Evolutionary conservation across 1,140 invertebrate genomes (phyloP).

Genomic region (Bombus affinis): DNA sequence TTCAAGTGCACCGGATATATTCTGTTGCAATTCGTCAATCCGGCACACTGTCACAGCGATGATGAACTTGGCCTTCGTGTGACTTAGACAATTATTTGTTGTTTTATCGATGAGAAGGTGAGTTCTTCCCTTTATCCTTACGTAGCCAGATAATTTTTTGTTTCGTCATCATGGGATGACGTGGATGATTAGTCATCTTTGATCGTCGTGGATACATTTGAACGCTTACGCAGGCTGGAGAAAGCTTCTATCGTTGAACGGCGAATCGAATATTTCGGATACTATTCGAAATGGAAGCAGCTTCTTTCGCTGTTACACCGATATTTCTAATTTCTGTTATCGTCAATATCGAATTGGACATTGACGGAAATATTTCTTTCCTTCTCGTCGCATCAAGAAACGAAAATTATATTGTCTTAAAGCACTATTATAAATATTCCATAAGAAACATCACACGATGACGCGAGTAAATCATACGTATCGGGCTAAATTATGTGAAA

Average conservation of each 20-base stretch:
- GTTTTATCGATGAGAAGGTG: background rate
- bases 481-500: background rate
- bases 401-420: background rate
- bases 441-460: background rate
- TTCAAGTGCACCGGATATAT: background rate
- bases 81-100: background rate
- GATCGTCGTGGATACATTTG: background rate
- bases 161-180: background rate
- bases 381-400: no score
- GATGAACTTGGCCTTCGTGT: slow-evolving; percentile 35
- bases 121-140: background rate
- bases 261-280: background rate
- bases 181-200: background rate
- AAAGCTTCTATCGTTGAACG: no score
- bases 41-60: background rate
- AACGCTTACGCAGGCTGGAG: no score
- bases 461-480: background rate
- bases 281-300: background rate
- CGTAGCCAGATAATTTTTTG: background rate
- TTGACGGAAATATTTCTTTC: background rate
- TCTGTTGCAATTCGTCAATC: slow-evolving; percentile 9
- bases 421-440: background rate
- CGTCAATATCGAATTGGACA: background rate
- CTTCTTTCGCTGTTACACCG: background rate
- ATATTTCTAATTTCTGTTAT: background rate